Evolutionary conservation across 2,797 vertebrate genomes (phyloP).

Genomic region (Urophycis tenuis): DNA sequence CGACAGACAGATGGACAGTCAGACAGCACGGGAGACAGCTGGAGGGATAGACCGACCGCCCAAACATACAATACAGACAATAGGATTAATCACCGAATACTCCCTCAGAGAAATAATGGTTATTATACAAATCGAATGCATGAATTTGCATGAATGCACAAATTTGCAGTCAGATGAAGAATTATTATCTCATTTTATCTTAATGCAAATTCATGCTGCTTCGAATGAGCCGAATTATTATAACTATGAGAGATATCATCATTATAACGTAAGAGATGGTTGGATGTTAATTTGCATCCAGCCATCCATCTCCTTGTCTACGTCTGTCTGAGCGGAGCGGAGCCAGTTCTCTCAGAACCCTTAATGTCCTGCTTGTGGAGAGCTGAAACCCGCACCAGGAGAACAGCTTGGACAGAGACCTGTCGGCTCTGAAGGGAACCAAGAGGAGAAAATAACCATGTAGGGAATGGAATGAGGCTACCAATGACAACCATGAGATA

Average conservation of each 20-base stretch:
- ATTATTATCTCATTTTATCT: not conserved
- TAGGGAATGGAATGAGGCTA: not conserved
- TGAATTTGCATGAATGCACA: not conserved
- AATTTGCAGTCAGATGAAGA: not conserved
- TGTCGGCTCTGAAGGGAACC: too few relatives aligned
- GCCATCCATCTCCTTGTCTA: not conserved
- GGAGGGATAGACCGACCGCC: not conserved
- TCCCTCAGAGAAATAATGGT: not conserved
- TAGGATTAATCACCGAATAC: not conserved
- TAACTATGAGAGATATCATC: too few relatives aligned
- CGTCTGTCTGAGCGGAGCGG: too few relatives aligned
- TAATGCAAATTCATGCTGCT: not conserved
- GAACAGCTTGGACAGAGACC: too few relatives aligned
- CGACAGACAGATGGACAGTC: not conserved
- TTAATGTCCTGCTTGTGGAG: not conserved
- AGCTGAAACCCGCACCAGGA: not conserved
- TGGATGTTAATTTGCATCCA: not conserved
- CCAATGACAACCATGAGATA: not conserved
- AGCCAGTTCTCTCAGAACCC: not conserved
- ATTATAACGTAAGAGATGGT: not conserved
- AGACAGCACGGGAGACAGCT: constrained; percentile 10
- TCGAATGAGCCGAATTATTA: too few relatives aligned
- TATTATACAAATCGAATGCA: not conserved
- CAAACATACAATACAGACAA: not conserved
- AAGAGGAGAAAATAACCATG: too few relatives aligned